Percentiles rank a stretch among this genome's conserved stretches.
Evolutionary conservation across 2,888 invertebrate genomes (phyloP).

Genomic region (Malachius bipustulatus): DNA sequence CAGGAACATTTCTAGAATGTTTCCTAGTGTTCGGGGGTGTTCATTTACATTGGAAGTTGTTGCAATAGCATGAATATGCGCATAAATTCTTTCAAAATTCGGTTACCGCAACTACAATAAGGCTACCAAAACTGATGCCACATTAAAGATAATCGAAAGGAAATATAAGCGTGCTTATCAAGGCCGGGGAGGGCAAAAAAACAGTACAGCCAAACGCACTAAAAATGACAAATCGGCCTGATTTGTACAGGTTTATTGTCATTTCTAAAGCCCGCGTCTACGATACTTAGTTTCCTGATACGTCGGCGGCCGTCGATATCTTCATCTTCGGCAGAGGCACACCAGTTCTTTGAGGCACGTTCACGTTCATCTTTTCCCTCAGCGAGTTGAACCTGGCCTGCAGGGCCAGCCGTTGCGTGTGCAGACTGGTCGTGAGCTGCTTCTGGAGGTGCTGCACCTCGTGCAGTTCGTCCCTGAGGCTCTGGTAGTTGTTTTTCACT

Average conservation of each 20-base stretch:
- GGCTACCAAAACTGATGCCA: too few species aligned
- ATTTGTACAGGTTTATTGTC: too few species aligned
- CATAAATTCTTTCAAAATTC: too few species aligned
- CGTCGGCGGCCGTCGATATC: too few species aligned
- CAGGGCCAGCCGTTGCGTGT: conserved; percentile 57
- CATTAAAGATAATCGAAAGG: too few species aligned
- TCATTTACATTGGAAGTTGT: not conserved
- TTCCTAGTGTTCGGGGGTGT: not conserved
- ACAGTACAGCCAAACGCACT: conserved; percentile 3
- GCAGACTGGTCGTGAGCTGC: conserved; percentile 63
- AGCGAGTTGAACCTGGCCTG: conserved; percentile 63
- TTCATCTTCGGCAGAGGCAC: too few species aligned
- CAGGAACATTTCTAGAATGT: too few species aligned
- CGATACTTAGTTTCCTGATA: too few species aligned
- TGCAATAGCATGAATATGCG: too few species aligned
- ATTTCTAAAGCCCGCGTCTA: conserved; percentile 1
- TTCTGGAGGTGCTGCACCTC: conserved; percentile 71
- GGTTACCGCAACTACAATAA: too few species aligned
- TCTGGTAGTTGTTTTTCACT: conserved; percentile 69
- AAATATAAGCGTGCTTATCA: too few species aligned
- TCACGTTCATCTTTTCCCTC: conserved; percentile 53
- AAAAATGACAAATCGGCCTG: conserved; percentile 3
- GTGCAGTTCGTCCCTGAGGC: conserved; percentile 62
- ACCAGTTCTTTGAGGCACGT: conserved; percentile 15
- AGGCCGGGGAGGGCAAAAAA: too few species aligned